Base-by-base conservation (phyloP, 2,113 vertebrate genomes). In the Vulpes vulpes region DNA sequence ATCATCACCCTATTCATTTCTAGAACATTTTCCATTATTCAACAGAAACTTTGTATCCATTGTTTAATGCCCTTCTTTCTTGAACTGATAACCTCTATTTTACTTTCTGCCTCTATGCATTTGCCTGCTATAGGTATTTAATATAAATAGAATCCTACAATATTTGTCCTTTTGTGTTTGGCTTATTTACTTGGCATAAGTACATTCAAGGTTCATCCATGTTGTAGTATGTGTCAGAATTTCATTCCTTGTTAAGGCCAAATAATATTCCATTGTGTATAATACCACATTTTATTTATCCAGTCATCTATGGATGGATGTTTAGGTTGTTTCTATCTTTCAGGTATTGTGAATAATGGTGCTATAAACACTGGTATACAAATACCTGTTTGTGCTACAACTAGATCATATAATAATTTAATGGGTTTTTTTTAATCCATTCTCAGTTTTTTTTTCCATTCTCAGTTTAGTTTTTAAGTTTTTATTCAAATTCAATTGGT, bases 201-300 rank as follows among this genome's bases (percentile, higher is more conserved):
- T 64, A 10, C 27, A 15, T 92, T 65, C 35, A 74, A 8, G 23
- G 65, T 82, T 88, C 49, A 22, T 74, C 27, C n/a, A 53, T 57
- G 74, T 57, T 49, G 35, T 57, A 17, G 38, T 19, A 62, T 51
- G 12, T 82, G 12, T 62, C 49, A 64, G 65, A 76, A 89, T 81
- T 74, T 89, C 51, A 88, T 74, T 88, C 27, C 27, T 88, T 87
- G 51, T 71, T 65, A 88, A 88, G n/a, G 74, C 76, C 80, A 79
- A 71, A 23, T 69, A 79, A 78, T 30, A 69, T 59, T 49, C 35
- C 15, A 49, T n/a, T 20, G 11, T 74, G 30, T 67, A 3, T 85
- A 15, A 76, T 59, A 69, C 38, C 65, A 35, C 38, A 73, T 76
- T 27, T 74, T 43, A 87, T 81, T 51, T 78, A 82, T 82, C 23